Conservation (phyloP, 53 echinoderm and acorn worm genomes). For the Arbacia lixula region DNA sequence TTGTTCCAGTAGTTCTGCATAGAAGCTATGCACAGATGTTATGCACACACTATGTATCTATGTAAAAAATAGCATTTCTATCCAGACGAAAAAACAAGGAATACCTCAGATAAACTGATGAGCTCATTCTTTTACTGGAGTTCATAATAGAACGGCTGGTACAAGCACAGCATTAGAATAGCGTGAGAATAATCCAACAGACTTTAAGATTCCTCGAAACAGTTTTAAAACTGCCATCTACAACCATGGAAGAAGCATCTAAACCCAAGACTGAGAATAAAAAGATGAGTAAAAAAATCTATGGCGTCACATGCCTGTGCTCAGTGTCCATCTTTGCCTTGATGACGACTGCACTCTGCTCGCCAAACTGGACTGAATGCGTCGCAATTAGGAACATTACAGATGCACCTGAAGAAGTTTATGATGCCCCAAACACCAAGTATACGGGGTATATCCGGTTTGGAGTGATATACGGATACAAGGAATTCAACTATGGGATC, state of each 20-base stretch:
- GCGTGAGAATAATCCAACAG: no score
- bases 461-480: conserved; percentile 67
- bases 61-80: no score
- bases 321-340: neutral
- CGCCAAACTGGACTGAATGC: conserved; percentile 41
- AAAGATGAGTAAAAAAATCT: neutral
- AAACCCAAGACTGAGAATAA: neutral
- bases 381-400: neutral
- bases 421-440: neutral
- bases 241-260: neutral
- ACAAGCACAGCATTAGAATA: no score
- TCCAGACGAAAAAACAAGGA: no score
- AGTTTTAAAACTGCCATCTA: neutral
- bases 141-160: no score
- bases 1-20: no score
- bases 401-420: neutral
- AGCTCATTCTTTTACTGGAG: no score
- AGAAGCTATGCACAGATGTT: no score
- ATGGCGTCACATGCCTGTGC: neutral
- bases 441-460: conserved; percentile 57
- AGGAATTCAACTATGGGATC: conserved; percentile 70
- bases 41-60: no score
- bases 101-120: no score
- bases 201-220: no score
- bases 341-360: neutral